Evolutionary conservation across 2,113 vertebrate species (phyloP).

Genomic region (Rostratula benghalensis): DNA sequence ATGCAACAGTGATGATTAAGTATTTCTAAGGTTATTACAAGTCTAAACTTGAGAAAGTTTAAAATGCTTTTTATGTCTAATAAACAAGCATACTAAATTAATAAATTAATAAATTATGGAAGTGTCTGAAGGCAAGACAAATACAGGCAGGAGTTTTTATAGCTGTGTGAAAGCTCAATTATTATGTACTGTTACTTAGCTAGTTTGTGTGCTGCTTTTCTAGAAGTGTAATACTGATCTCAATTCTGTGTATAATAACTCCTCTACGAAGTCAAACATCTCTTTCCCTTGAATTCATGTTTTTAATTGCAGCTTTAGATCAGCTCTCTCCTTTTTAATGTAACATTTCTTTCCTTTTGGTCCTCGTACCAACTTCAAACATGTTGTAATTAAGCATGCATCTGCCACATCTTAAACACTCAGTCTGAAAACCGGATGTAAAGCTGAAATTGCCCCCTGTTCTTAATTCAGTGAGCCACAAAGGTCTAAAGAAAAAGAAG

Average conservation of each 20-base stretch:
- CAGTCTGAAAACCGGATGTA: background rate
- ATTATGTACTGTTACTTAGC: constrained; percentile 20
- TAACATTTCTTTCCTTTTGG: background rate
- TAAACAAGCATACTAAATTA: background rate
- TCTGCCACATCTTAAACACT: background rate
- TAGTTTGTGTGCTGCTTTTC: background rate
- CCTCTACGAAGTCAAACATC: background rate
- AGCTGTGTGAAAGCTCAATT: constrained; percentile 32
- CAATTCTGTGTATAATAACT: constrained; percentile 1
- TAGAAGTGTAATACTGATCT: background rate
- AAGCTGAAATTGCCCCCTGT: background rate
- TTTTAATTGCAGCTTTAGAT: constrained; percentile 25
- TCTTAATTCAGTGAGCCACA: background rate
- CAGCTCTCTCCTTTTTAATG: background rate
- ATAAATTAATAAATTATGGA: background rate
- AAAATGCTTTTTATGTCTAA: background rate
- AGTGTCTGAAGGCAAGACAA: background rate
- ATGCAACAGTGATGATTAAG: background rate
- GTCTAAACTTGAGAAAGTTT: background rate
- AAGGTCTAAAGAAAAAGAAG: background rate
- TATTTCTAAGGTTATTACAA: background rate
- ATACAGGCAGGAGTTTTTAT: background rate
- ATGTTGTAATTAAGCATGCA: background rate
- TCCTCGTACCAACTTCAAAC: background rate
- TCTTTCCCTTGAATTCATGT: background rate